These are phyloP conservation scores for Cotesia glomerata DNA, from an alignment of 1,140 invertebrate species.

Conservation along the genomic window DNA sequence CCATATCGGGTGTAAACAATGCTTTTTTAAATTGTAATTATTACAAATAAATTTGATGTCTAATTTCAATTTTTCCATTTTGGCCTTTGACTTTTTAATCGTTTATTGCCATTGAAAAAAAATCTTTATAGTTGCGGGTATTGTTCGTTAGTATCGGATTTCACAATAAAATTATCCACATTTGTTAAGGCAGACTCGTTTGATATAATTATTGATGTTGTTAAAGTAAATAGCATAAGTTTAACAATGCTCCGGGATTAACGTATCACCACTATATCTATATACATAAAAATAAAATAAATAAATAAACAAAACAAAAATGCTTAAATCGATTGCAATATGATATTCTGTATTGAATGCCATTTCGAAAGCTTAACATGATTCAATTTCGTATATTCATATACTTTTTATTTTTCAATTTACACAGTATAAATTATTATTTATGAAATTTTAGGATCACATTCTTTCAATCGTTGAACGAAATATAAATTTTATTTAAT, in stretches of 20 bases:
- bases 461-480: too few species aligned
- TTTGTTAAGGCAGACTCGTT: background rate
- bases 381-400: background rate
- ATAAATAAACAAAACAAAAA: background rate
- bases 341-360: background rate
- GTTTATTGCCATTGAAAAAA: background rate
- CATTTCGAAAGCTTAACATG: background rate
- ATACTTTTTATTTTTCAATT: background rate
- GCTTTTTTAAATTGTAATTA: too few species aligned
- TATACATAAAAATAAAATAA: background rate
- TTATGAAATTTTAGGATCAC: too few species aligned
- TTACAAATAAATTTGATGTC: too few species aligned
- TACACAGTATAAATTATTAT: too few species aligned
- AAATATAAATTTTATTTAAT: too few species aligned
- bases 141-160: background rate
- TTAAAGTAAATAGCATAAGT: background rate
- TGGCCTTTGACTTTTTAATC: too few species aligned
- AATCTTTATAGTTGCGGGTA: background rate
- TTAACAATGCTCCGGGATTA: background rate
- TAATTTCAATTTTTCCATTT: too few species aligned
- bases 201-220: background rate
- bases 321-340: background rate
- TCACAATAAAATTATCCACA: background rate
- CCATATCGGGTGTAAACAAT: too few species aligned
- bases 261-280: background rate